Base-by-base conservation (phyloP, 2,113 vertebrate species). In the Tachysurus vachellii region DNA sequence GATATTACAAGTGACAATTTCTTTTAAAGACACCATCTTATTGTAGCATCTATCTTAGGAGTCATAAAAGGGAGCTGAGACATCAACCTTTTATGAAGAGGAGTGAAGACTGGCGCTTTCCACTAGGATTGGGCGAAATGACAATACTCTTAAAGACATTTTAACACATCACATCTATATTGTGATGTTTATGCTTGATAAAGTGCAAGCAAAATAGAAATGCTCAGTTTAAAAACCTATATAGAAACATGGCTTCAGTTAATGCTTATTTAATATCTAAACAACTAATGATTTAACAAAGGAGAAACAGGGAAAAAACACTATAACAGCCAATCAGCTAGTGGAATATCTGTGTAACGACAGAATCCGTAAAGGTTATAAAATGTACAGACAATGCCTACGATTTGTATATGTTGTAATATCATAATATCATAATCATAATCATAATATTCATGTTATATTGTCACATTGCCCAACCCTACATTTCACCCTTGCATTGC, bases 61-160 rank as follows among this genome's bases (percentile, higher is more conserved):
- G 91, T 92, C 90, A 91, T 88, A 87, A 92, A 89, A 89, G 91
- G 92, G 93, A 93, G 91, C 92, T 91, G 92, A 94, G 92, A 91
- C 90, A 77, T 82, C 84, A 82, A 81, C 85, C 82, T 75, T 82
- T 16, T 71, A 42, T 44, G 44, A 82, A 66, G 42, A 66, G 42
- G 54, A 88, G 88, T 90, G 91, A 88, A 89, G 88, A 90, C 23
- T 21, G 50, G 85, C 84, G 84, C 88, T 84, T 84, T 79, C 64
- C 21, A 56, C 23, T 23, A 81, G 31, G 57, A 81, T 31, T 44
- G 79, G 79, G 56, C 56, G 5, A 81, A 61, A 81, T 61, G 31
- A 61, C 79, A 28, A 54, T 54, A 79, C 0, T 36, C 36, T 7
- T 77, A n/a, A 26, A 50, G 44, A 50, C 23, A 76, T 54, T 54